Evolutionary conservation across 2,888 invertebrate genomes (phyloP).

Genomic region (Coleophora flavipennella): DNA sequence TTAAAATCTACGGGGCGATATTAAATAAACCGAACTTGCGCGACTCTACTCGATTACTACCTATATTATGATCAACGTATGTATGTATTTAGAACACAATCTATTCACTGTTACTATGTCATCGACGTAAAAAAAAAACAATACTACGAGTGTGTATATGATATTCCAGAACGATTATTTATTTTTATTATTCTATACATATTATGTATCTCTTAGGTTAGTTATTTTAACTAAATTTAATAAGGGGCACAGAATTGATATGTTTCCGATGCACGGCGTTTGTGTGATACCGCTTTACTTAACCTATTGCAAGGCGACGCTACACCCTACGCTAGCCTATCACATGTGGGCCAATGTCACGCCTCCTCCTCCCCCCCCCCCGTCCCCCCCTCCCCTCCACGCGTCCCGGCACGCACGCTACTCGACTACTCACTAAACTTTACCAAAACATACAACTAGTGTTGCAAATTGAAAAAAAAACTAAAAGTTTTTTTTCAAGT

Average conservation of each 20-base stretch:
- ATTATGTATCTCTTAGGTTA: conserved; percentile 66
- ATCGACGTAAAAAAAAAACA: conserved; percentile 60
- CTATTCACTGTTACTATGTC: conserved; percentile 34
- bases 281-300: conserved; percentile 74
- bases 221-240: conserved; percentile 68
- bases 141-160: conserved; percentile 65
- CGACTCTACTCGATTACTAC: conserved; percentile 58
- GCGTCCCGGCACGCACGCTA: conserved; percentile 34
- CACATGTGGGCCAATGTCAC: conserved; percentile 69
- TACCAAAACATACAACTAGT: conserved; percentile 38
- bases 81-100: conserved; percentile 38
- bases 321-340: conserved; percentile 67
- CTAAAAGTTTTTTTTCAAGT: too few species aligned
- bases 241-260: conserved; percentile 87
- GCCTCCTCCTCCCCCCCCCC: conserved; percentile 11
- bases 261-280: conserved; percentile 83
- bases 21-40: conserved; percentile 45
- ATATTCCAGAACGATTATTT: conserved; percentile 65
- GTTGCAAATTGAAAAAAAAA: too few species aligned
- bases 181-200: conserved; percentile 63
- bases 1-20: conserved; percentile 38
- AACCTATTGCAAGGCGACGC: conserved; percentile 70
- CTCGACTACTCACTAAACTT: conserved; percentile 52
- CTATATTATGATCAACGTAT: conserved; percentile 31
- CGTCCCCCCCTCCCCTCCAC: conserved; percentile 18